A percentile compares a stretch with the other conserved stretches of the same genome.
Evolutionary conservation across 2,113 vertebrate species (phyloP).

Genomic region (Poicephalus gulielmi): DNA sequence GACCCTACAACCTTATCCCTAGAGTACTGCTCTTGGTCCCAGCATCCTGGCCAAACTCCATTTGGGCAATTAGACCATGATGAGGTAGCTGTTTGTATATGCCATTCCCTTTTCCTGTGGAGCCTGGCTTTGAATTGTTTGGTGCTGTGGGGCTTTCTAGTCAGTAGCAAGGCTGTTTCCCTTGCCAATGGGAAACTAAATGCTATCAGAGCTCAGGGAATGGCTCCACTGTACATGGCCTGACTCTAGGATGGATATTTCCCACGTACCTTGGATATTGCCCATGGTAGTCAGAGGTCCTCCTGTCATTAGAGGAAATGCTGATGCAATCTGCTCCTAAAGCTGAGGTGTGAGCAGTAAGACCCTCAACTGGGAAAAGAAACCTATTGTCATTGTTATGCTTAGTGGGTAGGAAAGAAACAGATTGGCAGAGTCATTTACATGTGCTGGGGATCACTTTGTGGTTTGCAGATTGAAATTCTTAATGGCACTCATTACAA

Average conservation of each 20-base stretch:
- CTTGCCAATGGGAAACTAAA: not conserved
- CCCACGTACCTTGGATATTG: not conserved
- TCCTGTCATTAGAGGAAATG: not conserved
- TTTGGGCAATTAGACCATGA: not conserved
- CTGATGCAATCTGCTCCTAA: not conserved
- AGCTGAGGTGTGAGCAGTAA: not conserved
- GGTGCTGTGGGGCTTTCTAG: not conserved
- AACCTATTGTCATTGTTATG: not conserved
- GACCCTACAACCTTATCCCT: not conserved
- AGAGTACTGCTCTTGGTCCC: not conserved
- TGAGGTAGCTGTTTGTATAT: not conserved
- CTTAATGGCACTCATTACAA: not conserved
- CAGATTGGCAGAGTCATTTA: constrained; percentile 16
- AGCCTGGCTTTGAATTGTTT: not conserved
- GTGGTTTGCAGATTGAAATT: constrained; percentile 12
- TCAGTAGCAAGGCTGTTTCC: constrained; percentile 16
- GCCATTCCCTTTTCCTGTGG: not conserved
- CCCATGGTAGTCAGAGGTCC: not conserved
- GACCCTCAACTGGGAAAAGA: not conserved
- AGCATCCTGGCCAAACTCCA: not conserved
- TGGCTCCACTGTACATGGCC: not conserved
- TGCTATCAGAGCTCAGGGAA: not conserved
- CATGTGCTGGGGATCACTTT: not conserved
- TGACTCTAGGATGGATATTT: not conserved
- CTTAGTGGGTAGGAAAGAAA: not conserved